Evolutionary conservation across 2,113 vertebrate genomes (phyloP).

Genomic region (Laterallus jamaicensis): DNA sequence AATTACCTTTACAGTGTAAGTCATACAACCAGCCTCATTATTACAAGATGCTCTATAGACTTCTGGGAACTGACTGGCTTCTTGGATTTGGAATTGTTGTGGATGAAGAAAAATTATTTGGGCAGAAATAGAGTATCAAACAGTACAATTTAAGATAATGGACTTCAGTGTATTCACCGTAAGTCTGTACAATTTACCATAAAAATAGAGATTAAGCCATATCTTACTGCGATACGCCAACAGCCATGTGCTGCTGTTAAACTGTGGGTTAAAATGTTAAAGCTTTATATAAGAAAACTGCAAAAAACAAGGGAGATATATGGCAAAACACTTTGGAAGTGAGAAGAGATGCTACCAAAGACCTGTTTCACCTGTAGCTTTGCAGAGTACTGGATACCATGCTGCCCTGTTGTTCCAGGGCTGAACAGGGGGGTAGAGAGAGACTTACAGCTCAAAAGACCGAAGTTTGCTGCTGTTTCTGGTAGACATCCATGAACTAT

Average conservation of each 20-base stretch:
- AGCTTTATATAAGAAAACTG: neutral
- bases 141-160: neutral
- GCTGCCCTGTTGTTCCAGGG: neutral
- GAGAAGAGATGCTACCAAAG: accelerated
- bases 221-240: neutral
- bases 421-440: neutral
- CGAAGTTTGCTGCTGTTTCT: neutral
- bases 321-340: neutral
- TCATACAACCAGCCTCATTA: neutral
- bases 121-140: neutral
- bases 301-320: neutral
- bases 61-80: neutral
- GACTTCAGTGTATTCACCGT: neutral
- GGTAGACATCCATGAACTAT: neutral
- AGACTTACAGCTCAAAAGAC: neutral
- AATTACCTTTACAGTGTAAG: neutral
- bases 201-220: neutral
- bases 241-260: neutral
- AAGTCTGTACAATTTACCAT: neutral
- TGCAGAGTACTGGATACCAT: neutral
- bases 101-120: neutral
- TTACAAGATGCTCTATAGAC: neutral
- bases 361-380: neutral
- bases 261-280: neutral
- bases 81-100: neutral